Base-by-base conservation (phyloP, 2,797 vertebrate genomes). In the Natrix natrix region DNA sequence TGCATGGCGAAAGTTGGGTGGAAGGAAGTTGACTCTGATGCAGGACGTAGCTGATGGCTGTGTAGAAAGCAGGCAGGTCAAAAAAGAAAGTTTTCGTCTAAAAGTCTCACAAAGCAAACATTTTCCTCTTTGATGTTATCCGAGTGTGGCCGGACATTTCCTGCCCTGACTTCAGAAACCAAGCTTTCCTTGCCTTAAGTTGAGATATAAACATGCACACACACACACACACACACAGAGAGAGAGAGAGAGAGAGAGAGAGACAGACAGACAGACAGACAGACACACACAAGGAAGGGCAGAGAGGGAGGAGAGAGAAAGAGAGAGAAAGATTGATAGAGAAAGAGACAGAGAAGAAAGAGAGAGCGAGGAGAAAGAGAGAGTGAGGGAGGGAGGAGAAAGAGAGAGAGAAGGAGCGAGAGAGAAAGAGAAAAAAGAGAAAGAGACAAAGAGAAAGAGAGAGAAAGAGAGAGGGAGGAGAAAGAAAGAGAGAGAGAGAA, bases 1-100 rank as follows among this genome's bases (percentile, higher is more conserved):
- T 66, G 28, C 48, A 94, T 91, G 93, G 94, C 92, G 87, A 92
- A 93, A 91, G 95, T 94, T 96, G 95, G 96, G 95, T 52, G 20
- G 6, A 1, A n/a, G 86, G n/a, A 59, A 48, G 10, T 12, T n/a
- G 66, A 37, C 5, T n/a, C 43, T 55, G 6, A 56, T 56, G 14
- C 1, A 43, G 37, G 12, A 52, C 10, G 16, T 22, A 14, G 83
- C 8, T 17, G 3, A 59, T 32, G 32, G 37, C 3, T 88, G 37
- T 24, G 56, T 16, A 16, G 89, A 8, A 59, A 63, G 55, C 3
- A 8, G 8, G 43, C 17, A 11, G 8, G 22, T 26, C 0, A 1
- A 43, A 26, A 87, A 87, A 54, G 32, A 28, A 6, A 17, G n/a
- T 63, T 52, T 59, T 61, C n/a, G 3, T 1, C 54, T 11, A 55